Evolutionary conservation across 2,113 vertebrate species (phyloP).

Genomic region (Sisor rabdophorus): DNA sequence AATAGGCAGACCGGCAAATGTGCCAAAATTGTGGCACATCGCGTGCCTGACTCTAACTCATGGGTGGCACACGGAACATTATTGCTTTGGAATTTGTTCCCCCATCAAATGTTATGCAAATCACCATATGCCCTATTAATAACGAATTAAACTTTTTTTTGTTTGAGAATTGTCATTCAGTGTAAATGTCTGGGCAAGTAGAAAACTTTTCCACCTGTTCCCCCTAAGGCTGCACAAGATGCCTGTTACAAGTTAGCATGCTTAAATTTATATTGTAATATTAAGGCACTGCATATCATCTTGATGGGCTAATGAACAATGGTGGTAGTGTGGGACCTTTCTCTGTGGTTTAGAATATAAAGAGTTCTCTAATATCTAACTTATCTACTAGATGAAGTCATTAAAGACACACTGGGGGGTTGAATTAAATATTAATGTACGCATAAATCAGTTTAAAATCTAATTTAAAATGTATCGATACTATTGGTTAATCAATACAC

Average conservation of each 20-base stretch:
- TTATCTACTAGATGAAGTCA: no score
- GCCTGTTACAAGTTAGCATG: slow-evolving; percentile 50
- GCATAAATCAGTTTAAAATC: no score
- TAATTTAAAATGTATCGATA: no score
- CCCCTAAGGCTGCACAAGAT: slow-evolving; percentile 52
- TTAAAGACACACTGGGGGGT: no score
- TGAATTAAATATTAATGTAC: no score
- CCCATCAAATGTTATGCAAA: slow-evolving; percentile 44
- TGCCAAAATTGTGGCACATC: slow-evolving; percentile 56
- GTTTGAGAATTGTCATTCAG: slow-evolving; percentile 37
- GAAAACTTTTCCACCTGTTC: slow-evolving; percentile 57
- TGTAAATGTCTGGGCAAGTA: slow-evolving; percentile 15
- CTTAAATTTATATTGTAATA: background rate
- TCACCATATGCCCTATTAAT: slow-evolving; percentile 48
- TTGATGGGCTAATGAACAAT: no score
- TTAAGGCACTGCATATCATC: no score
- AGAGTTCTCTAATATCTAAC: no score
- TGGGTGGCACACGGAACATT: slow-evolving; percentile 55
- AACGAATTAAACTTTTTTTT: slow-evolving; percentile 46
- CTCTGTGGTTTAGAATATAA: no score
- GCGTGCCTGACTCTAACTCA: slow-evolving; percentile 48
- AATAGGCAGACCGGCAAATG: slow-evolving; percentile 47
- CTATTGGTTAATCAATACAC: no score
- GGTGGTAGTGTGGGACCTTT: no score
- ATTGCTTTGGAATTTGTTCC: slow-evolving; percentile 41